Base-by-base conservation (phyloP, 2,888 invertebrate genomes). In the Syrphus vitripennis region DNA sequence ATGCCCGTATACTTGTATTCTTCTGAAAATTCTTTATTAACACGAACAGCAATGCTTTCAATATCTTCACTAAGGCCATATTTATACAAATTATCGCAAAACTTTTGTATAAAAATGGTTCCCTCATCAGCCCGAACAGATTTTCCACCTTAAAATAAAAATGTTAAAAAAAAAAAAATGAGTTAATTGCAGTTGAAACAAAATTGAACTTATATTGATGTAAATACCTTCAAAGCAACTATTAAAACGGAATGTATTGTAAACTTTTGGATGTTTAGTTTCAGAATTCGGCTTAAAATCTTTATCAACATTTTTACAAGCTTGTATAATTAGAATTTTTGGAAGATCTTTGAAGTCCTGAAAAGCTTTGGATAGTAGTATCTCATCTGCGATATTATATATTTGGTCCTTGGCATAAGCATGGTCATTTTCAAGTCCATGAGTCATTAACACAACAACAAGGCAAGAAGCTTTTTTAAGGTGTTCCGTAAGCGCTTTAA, bases 201-300 rank as follows among this genome's bases (percentile, higher is more conserved):
- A 50, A 29, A 29, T 16, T 12, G 0, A 57, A 29, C 40, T 55
- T 53, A n/a, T n/a, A n/a, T n/a, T n/a, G n/a, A n/a, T n/a, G n/a
- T n/a, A n/a, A n/a, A n/a, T n/a, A 70, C 70, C 70, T 40, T 70
- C 70, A 70, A 70, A 70, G n/a, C 53, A 55, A 55, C 70, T 70
- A 26, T 70, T 50, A 2, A 16, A 70, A n/a, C 70, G 70, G 7
- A 70, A 29, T 9, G 55, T 55, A 42, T 70, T 70, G 37, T 55
- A 26, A 7, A 42, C 70, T 40, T 16, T 55, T 16, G 31, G 12
- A 24, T 2, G n/a, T 29, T 16, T 21, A 5, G 10, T 3, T 48
- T 42, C 70, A 12, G n/a, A 10, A 24, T 12, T 42, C 12, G 37
- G 26, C 19, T 55, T 26, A 5, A 69, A 53, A 24, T 69, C 31